phyloP scores from a whole-genome alignment of 92 coral and sea anemone genomes.

The Siderastrea radians region DNA sequence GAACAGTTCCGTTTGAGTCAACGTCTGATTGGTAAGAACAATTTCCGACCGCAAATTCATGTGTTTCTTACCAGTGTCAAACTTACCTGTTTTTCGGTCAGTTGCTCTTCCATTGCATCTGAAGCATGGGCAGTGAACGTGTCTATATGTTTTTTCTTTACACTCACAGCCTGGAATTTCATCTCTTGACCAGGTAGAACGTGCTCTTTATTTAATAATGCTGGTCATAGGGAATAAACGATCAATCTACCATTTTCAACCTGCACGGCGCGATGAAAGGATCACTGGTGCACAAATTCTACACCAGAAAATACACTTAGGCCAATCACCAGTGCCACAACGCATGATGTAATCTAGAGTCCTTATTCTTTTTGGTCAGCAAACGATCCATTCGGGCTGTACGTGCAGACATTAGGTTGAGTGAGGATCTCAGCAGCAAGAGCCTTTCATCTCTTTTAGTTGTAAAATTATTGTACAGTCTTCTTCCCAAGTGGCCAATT shows the following conservation, averaged over 20 bases:
- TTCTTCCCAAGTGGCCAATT: background rate
- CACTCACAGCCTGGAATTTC: conserved; percentile 67
- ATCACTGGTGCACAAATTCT: conserved; percentile 13
- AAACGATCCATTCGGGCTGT: background rate
- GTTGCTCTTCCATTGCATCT: conserved; percentile 74
- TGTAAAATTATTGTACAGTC: background rate
- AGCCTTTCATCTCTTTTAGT: background rate
- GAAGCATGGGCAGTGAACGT: conserved; percentile 81
- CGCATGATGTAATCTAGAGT: background rate
- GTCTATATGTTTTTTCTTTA: conserved; percentile 67
- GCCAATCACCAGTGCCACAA: background rate
- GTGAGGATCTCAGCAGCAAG: background rate
- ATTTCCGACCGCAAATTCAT: background rate
- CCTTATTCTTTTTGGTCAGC: conserved; percentile 7
- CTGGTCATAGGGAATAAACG: too few relatives aligned
- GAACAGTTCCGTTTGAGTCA: conserved; percentile 3
- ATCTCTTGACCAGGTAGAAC: conserved; percentile 25
- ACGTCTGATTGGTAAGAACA: background rate
- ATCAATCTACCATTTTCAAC: too few relatives aligned
- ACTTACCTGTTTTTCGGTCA: conserved; percentile 67
- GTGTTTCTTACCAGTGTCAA: conserved; percentile 72
- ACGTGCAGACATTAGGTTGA: background rate
- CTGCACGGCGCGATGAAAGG: background rate
- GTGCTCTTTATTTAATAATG: background rate
- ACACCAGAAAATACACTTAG: background rate